Evolutionary conservation across 2,888 invertebrate genomes (phyloP), one percentile per base, ranked within the genome.

Genomic region (Dasypolia templi): DNA sequence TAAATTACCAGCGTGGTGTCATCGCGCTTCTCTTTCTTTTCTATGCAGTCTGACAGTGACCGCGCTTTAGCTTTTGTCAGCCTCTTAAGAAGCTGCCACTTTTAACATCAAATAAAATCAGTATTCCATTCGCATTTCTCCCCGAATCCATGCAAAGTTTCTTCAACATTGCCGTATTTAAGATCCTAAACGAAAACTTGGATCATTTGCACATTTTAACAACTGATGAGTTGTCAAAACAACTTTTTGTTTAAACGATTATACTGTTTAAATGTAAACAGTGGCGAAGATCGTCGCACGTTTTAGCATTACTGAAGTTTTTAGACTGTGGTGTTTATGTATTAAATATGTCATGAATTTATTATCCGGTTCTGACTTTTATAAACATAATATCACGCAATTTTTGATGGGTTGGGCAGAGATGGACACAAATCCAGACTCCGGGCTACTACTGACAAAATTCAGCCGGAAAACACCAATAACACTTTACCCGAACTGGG

Each of bases 181-280:
- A 68, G 68, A 49, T 72, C 14, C 26, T 39, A 35, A 66, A 39
- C 39, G 9, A 22, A 65, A 73, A 76, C 66, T 72, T 32, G 3
- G 32, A n/a, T 32, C 64, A 81, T 81, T 81, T 67, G 22, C 79
- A 76, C 70, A 75, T 66, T 76, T 72, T 61, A 76, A 72, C 64
- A 76, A 63, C 58, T 74, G 70, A 74, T 74, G 72, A 81, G 79
- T 82, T 72, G 22, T 68, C 26, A n/a, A 46, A 64, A 42, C 22
- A 67, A 79, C 46, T 56, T 65, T 56, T 55, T 44, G 65, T 32
- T 42, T 29, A 44, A 22, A 29, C 51, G 49, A 35, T 26, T 22
- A 32, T 35, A 32, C 67, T n/a, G 42, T 29, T 39, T 53, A 12
- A 44, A 64, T 68, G 68, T 62, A 51, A 26, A 49, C 62, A 53